Evolutionary conservation across 2,888 invertebrate species (phyloP).

Genomic region (Gasteruption jaculator): DNA sequence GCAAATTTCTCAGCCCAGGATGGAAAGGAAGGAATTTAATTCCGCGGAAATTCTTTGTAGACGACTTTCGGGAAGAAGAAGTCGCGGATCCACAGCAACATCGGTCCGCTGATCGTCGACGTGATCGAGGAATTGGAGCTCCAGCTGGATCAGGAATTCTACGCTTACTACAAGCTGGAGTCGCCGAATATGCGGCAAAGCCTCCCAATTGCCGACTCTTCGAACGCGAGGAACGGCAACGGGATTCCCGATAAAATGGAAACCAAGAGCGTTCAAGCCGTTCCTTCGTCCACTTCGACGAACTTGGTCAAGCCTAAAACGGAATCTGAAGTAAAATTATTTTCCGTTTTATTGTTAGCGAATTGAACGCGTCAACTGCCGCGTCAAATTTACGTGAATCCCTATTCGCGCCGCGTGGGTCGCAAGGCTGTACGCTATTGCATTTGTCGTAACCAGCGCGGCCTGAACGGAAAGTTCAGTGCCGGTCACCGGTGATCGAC

Average conservation of each 20-base stretch:
- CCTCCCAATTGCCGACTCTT: conserved; percentile 29
- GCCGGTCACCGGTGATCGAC: too few species aligned
- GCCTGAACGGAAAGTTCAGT: too few species aligned
- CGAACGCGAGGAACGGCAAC: conserved; percentile 15
- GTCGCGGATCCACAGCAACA: conserved; percentile 49
- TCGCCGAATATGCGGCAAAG: conserved; percentile 27
- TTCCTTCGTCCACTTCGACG: conserved; percentile 12
- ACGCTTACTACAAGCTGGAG: conserved; percentile 37
- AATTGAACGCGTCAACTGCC: too few species aligned
- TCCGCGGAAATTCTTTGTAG: conserved; percentile 25
- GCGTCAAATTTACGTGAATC: too few species aligned
- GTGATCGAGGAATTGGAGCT: conserved; percentile 64
- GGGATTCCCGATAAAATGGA: conserved; percentile 20
- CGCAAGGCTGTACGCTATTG: too few species aligned
- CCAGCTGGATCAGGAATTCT: conserved; percentile 45
- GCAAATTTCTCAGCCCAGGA: conserved; percentile 1
- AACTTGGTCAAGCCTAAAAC: background rate
- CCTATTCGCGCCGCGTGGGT: too few species aligned
- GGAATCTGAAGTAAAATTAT: background rate
- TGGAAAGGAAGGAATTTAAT: too few species aligned
- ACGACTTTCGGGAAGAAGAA: conserved; percentile 39
- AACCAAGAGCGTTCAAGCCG: conserved; percentile 21
- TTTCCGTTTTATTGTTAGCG: too few species aligned
- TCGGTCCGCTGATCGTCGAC: conserved; percentile 66
- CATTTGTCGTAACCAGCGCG: too few species aligned